Base-by-base conservation (phyloP, 2,113 vertebrate genomes). In the Vombatus ursinus region DNA sequence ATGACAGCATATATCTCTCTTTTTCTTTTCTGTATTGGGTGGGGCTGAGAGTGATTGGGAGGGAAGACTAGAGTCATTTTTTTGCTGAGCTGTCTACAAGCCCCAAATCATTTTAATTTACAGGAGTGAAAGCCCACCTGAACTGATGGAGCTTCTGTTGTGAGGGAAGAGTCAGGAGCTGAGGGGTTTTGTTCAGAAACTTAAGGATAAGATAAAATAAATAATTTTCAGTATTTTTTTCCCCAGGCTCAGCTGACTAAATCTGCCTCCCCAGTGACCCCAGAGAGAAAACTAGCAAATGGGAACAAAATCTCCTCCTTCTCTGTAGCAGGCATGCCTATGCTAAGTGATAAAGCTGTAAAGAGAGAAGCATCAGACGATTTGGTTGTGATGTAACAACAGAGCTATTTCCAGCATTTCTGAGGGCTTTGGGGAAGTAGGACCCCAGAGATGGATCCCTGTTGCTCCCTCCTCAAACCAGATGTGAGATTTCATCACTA, bases 241-340 rank as follows among this genome's bases (percentile, higher is more conserved):
- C 47, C 31, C 61, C 37, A 61, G 95, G 44, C 28, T 89, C 52
- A 93, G 92, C 19, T 57, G 90, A 95, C 77, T 97, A 47, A 54
- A 95, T 54, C 95, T 97, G 95, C 92, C 50, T 97, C 92, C 95
- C 95, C 96, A 94, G 95, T 95, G 96, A 92, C 61, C 90, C 0
- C 84, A 91, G 61, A 96, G 95, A 91, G 96, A 96, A 94, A 94
- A 93, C 92, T 93, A 97, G 96, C 92, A 95, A 97, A 61, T 14
- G 84, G 49, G 96, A 96, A 96, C 96, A 91, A 94, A 97, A 97
- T 97, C 89, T 96, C 94, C 95, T 92, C 93, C 24, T 94, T 51
- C 53, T 94, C 94, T 96, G 95, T 93, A 50, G 94, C 51, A 8
- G 90, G n/a, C 57, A 37, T 91, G 90, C 90, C 94, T 90, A 77